phyloP scores from a whole-genome alignment of 30 jellyfish, hydroid and myxozoan genomes.

The Hydra vulgaris region DNA sequence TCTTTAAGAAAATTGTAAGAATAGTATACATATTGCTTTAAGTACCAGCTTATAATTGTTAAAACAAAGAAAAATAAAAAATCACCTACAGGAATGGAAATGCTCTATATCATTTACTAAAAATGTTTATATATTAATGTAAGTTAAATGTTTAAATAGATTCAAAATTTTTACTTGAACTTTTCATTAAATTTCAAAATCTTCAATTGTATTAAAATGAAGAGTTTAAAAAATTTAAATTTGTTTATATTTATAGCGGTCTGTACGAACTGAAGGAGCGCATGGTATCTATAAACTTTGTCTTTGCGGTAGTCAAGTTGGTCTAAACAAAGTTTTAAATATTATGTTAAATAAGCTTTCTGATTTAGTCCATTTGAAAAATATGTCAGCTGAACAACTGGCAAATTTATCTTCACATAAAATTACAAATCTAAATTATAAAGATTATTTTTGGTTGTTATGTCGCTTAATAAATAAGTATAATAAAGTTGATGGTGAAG shows the following conservation, averaged over 20 bases:
- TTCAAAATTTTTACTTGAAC: too few species aligned
- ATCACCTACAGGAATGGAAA: too few species aligned
- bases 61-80: too few species aligned
- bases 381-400: slow-evolving; percentile 9
- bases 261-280: slow-evolving; percentile 96
- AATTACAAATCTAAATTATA: slow-evolving; percentile 52
- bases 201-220: too few species aligned
- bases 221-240: too few species aligned
- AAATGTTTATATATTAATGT: too few species aligned
- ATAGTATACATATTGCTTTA: too few species aligned
- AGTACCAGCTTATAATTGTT: too few species aligned
- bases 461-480: slow-evolving; percentile 76
- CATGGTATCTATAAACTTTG: slow-evolving; percentile 96
- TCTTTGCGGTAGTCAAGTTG: slow-evolving; percentile 57
- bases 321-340: slow-evolving; percentile 43
- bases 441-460: slow-evolving; percentile 86
- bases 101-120: too few species aligned
- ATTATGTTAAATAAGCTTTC: slow-evolving; percentile 53
- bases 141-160: too few species aligned
- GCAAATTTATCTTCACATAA: neutral
- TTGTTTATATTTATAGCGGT: slow-evolving; percentile 43
- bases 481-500: neutral
- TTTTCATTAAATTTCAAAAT: too few species aligned
- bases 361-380: slow-evolving; percentile 32
- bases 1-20: too few species aligned